Base-by-base conservation (phyloP, 2,888 invertebrate genomes). In the Acanthosepion lycidas region DNA sequence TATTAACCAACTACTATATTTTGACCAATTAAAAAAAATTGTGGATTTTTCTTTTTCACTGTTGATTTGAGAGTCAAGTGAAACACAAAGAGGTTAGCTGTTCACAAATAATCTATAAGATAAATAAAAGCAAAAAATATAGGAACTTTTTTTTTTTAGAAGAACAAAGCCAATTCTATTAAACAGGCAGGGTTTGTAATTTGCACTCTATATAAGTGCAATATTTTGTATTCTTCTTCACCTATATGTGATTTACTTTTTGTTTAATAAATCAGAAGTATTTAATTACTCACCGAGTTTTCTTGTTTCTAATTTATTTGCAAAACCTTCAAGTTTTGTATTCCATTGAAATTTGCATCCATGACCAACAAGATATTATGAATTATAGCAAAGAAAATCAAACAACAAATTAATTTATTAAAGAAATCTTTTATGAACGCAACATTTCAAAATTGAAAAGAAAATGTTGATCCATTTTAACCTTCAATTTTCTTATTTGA, bases 391-490 rank as follows among this genome's bases (percentile, higher is more conserved):
- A 78, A 78, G n/a, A 33, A 78, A 78, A 78, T 12, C n/a, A 33
- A 15, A n/a, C 15, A 78, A 78, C 9, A 78, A n/a, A 28, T 9
- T 33, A 78, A n/a, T 78, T 78, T 78, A 78, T 78, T n/a, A n/a
- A 78, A 78, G 78, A 78, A 78, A 15, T 33, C 15, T n/a, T 9
- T 78, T 78, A 15, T n/a, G 78, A 78, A 78, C 33, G n/a, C n/a
- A 78, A 15, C 18, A n/a, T 78, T 15, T 33, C 28, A 55, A 20
- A 55, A 59, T 20, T 78, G 78, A 78, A 78, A 78, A 78, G n/a
- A 15, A 78, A 78, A 78, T 78, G 78, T 78, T 78, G 78, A 78
- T 78, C 78, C n/a, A n/a, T 78, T n/a, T n/a, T 78, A 78, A 78
- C 78, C 78, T 78, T 78, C 12, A 78, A 4, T 78, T 78, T 78